phyloP scores from a whole-genome alignment of 2,797 vertebrate genomes.

The Triplophysa bombifrons region DNA sequence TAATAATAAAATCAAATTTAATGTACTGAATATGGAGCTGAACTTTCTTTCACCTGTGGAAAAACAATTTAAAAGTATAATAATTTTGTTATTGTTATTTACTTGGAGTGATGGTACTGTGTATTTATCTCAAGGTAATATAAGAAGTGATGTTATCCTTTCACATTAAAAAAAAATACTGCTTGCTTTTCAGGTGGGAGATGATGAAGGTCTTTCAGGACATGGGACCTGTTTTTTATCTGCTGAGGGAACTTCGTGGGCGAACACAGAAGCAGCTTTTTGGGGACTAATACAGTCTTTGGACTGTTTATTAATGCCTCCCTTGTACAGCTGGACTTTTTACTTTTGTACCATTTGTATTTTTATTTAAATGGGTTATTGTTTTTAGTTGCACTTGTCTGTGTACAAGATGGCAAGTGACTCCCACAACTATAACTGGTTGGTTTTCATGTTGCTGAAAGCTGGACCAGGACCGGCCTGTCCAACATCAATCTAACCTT shows the following conservation, averaged over 20 bases:
- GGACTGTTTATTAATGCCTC: slow-evolving; percentile 7
- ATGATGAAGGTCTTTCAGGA: slow-evolving; percentile 56
- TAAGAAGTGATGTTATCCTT: too few species aligned
- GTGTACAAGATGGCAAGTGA: background rate
- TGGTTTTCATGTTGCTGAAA: background rate
- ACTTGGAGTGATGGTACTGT: too few species aligned
- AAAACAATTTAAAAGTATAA: background rate
- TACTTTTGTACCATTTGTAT: slow-evolving; percentile 35
- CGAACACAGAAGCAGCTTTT: slow-evolving; percentile 4
- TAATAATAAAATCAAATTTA: background rate
- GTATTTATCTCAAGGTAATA: too few species aligned
- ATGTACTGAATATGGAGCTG: background rate
- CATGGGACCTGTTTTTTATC: background rate
- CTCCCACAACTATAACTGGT: background rate
- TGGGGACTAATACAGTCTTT: background rate
- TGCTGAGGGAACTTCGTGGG: background rate
- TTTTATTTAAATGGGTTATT: slow-evolving; percentile 14
- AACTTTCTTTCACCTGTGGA: too few species aligned
- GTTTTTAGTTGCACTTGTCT: slow-evolving; percentile 5
- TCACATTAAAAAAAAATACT: background rate
- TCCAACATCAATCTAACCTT: background rate
- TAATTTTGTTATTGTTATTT: too few species aligned
- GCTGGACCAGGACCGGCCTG: background rate
- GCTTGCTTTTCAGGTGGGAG: slow-evolving; percentile 65
- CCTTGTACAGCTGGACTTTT: slow-evolving; percentile 39